These are phyloP conservation scores for Menura novaehollandiae DNA, from an alignment of 2,113 vertebrate species.

Conservation along the genomic window DNA sequence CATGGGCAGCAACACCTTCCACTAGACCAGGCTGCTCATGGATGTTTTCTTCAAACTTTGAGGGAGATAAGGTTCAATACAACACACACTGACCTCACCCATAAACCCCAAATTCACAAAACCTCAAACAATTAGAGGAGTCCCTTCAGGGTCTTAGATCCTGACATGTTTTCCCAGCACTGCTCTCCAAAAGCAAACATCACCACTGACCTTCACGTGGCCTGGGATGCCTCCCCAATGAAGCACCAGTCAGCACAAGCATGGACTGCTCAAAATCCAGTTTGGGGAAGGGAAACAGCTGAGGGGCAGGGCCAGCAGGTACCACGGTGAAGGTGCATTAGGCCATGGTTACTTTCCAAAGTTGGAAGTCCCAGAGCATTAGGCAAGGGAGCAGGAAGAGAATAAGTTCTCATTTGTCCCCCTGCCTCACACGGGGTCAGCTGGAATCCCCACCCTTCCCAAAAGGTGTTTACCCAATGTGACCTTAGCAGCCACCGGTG, in stretches of 20 bases:
- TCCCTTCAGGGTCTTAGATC: not conserved
- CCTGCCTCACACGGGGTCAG: not conserved
- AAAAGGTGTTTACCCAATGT: not conserved
- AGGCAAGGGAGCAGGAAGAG: not conserved
- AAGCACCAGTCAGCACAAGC: no score
- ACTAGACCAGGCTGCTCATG: not conserved
- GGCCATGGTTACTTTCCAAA: not conserved
- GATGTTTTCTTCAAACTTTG: not conserved
- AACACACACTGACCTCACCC: not conserved
- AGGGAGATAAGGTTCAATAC: not conserved
- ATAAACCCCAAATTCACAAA: not conserved
- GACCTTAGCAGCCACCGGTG: not conserved
- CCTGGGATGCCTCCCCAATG: not conserved
- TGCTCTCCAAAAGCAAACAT: not conserved
- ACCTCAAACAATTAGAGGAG: not conserved
- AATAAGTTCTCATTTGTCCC: no score
- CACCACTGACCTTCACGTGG: fast-evolving
- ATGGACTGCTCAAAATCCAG: not conserved
- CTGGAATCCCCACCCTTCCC: not conserved
- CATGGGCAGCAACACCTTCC: not conserved
- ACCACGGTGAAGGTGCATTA: not conserved
- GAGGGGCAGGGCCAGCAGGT: not conserved
- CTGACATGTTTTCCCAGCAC: not conserved
- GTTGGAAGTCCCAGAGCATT: not conserved
- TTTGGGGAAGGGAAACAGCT: not conserved